Percentiles rank a stretch among this genome's conserved stretches.
Evolutionary conservation across 2,113 vertebrate genomes (phyloP).

Genomic region (Rhizomys pruinosus): DNA sequence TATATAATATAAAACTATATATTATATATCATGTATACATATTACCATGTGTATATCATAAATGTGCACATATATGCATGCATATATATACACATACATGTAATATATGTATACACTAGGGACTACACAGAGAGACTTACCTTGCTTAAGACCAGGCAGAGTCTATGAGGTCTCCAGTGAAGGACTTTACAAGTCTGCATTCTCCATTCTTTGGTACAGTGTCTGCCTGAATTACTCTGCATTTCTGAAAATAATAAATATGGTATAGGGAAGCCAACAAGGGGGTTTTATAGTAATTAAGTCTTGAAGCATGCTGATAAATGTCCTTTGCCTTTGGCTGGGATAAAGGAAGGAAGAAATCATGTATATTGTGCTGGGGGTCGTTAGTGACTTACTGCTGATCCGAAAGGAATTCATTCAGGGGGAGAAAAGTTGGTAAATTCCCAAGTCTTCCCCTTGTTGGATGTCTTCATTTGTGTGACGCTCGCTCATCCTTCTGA

Average conservation of each 20-base stretch:
- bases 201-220: too few species aligned
- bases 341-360: not conserved
- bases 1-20: not conserved
- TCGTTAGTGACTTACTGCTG: not conserved
- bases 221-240: not conserved
- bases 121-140: not conserved
- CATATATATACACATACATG: not conserved
- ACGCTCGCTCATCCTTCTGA: slow-evolving; percentile 8
- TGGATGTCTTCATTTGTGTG: not conserved
- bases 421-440: not conserved
- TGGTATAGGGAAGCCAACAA: not conserved
- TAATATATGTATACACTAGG: not conserved
- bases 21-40: too few species aligned
- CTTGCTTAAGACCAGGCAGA: slow-evolving; percentile 11
- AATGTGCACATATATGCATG: not conserved
- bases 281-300: not conserved
- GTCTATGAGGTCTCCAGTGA: too few species aligned
- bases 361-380: not conserved
- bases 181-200: too few species aligned
- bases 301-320: not conserved
- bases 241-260: slow-evolving; percentile 32
- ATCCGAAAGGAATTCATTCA: slow-evolving; percentile 10
- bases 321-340: not conserved
- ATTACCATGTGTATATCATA: not conserved
- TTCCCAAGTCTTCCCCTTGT: not conserved